Conservation (phyloP, 1,140 invertebrate species). For the Thaumetopoea pityocampa region DNA sequence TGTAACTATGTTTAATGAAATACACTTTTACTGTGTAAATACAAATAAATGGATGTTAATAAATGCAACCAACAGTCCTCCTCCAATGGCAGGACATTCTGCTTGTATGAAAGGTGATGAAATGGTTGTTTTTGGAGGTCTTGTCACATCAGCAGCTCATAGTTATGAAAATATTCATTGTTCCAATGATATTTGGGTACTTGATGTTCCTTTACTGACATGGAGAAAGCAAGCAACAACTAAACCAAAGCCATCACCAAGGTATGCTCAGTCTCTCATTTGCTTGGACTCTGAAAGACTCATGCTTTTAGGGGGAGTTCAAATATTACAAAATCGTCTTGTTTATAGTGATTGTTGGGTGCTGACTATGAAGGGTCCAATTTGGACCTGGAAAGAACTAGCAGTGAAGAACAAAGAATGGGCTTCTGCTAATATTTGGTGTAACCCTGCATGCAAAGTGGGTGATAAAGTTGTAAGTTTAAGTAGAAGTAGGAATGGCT, state of each 20-base stretch:
- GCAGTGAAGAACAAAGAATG: conserved; percentile 85
- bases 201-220: conserved; percentile 84
- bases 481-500: conserved; percentile 76
- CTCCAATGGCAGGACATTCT: conserved; percentile 94
- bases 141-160: conserved; percentile 60
- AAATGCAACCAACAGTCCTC: conserved; percentile 80
- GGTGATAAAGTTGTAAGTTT: conserved; percentile 81
- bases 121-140: conserved; percentile 95
- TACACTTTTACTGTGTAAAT: conserved; percentile 92
- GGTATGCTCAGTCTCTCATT: conserved; percentile 95
- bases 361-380: conserved; percentile 78
- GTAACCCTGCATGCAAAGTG: conserved; percentile 91
- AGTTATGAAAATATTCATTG: conserved; percentile 78
- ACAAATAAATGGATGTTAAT: conserved; percentile 91
- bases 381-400: conserved; percentile 90
- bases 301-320: conserved; percentile 83
- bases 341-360: conserved; percentile 81
- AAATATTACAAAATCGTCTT: conserved; percentile 69
- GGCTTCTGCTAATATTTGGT: conserved; percentile 92
- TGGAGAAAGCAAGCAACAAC: conserved; percentile 87
- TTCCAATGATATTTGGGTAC: conserved; percentile 93
- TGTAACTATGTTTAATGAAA: conserved; percentile 92
- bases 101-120: conserved; percentile 89
- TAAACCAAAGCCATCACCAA: conserved; percentile 83
- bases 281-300: conserved; percentile 82